phyloP scores from a whole-genome alignment of 2,113 vertebrate genomes.

The Salminus brasiliensis region DNA sequence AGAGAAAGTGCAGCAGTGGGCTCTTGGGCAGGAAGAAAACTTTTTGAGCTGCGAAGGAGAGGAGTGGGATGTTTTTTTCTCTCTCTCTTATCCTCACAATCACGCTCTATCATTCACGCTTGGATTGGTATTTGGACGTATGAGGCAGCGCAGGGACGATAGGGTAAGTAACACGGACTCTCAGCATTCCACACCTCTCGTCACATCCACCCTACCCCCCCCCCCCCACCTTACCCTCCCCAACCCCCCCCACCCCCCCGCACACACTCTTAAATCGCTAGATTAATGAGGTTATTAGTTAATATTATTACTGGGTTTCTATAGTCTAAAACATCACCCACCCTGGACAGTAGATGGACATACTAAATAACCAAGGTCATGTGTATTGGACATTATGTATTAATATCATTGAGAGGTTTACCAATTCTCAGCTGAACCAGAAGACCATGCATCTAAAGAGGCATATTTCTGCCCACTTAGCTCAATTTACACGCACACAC shows the following conservation, averaged over 20 bases:
- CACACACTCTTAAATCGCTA: not conserved
- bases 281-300: too few relatives aligned
- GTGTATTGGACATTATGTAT: not conserved
- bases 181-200: not conserved
- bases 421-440: too few relatives aligned
- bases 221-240: not conserved
- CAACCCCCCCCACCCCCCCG: not conserved
- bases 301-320: too few relatives aligned
- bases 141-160: slow-evolving; percentile 19
- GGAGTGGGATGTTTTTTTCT: slow-evolving; percentile 17
- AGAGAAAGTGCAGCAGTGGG: slow-evolving; percentile 45
- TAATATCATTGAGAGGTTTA: not conserved
- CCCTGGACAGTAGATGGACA: too few relatives aligned
- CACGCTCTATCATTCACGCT: slow-evolving; percentile 32
- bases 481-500: not conserved
- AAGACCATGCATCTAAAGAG: not conserved
- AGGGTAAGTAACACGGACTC: slow-evolving; percentile 64
- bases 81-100: slow-evolving; percentile 35
- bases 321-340: too few relatives aligned
- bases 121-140: slow-evolving; percentile 51
- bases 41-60: slow-evolving; percentile 57
- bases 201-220: not conserved
- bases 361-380: too few relatives aligned
- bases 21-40: slow-evolving; percentile 64
- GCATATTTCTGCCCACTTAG: not conserved